Base-by-base conservation (phyloP, 2,113 vertebrate genomes). In the Rhegmatorhina hoffmannsi region DNA sequence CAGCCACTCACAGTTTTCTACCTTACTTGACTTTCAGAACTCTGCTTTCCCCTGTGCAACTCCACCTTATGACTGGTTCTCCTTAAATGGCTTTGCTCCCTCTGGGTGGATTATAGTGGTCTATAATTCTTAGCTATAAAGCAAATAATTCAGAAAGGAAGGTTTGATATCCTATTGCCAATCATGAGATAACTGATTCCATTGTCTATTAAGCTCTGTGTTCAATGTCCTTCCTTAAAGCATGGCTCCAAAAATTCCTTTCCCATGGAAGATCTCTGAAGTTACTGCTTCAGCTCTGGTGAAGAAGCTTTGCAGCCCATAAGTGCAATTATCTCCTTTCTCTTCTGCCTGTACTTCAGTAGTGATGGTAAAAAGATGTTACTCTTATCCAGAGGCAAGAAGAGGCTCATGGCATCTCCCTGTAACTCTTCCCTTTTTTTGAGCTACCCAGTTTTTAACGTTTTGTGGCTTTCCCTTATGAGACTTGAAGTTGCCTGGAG, bases 401-500 rank as follows among this genome's bases (percentile, higher is more conserved):
- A 76, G 63, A 58, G 16, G 20, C 49, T 69, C 23, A 7, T 43
- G 49, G 14, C n/a, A 36, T 29, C 1, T 1, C n/a, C n/a, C 49
- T 28, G 33, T 46, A 77, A 55, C 63, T 73, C 52, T 6, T 7
- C 52, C 6, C 6, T 34, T 66, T 21, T 17, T 50, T 13, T 82
- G 64, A 93, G 50, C 63, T 72, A 59, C 38, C 19, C 31, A 60
- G 24, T 53, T 76, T 47, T 59, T 52, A 46, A 15, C 38, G 64
- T 13, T 90, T 96, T 74, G 44, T 69, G 74, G 21, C 28, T 87
- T 92, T 87, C n/a, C 28, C 40, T 87, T 63, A 47, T 2, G 9
- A 90, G 64, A 38, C 76, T 84, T 88, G 70, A 66, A 56, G 46
- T 53, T 68, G 79, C 79, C 76, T 89, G 56, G 89, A 97, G 90